Percentiles rank a stretch among this genome's conserved stretches.
phyloP scores from a whole-genome alignment of 2,113 vertebrate genomes.

The Engystomops pustulosus region DNA sequence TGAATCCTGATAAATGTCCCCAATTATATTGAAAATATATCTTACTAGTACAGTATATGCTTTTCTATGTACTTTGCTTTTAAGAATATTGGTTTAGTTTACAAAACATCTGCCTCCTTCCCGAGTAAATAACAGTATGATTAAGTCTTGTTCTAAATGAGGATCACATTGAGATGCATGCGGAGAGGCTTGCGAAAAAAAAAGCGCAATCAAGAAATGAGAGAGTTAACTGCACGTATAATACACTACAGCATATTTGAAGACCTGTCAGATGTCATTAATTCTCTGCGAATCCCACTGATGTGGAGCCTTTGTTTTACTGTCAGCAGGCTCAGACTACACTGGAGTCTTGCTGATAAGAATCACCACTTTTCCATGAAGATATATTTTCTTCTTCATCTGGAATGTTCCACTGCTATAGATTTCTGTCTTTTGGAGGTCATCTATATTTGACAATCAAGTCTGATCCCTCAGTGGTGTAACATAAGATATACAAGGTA shows the following conservation, averaged over 20 bases:
- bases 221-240: conserved; percentile 44
- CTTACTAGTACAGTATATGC: too few species aligned
- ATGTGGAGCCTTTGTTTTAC: conserved; percentile 51
- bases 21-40: too few species aligned
- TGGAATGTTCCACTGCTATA: conserved; percentile 42
- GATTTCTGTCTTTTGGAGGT: conserved; percentile 52
- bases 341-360: conserved; percentile 46
- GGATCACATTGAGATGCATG: neutral
- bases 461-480: conserved; percentile 25
- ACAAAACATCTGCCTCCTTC: neutral
- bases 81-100: neutral
- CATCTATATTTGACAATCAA: conserved; percentile 50
- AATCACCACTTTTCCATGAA: conserved; percentile 47
- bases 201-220: neutral
- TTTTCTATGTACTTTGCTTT: too few species aligned
- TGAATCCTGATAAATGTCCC: too few species aligned
- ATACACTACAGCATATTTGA: conserved; percentile 7
- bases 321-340: conserved; percentile 49
- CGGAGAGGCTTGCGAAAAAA: neutral
- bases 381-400: conserved; percentile 51
- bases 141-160: neutral
- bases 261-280: conserved; percentile 49
- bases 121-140: neutral
- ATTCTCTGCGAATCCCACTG: conserved; percentile 38
- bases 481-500: conserved; percentile 30